Base-by-base conservation (phyloP, 2,888 invertebrate genomes). In the Conchocele bisecta region DNA sequence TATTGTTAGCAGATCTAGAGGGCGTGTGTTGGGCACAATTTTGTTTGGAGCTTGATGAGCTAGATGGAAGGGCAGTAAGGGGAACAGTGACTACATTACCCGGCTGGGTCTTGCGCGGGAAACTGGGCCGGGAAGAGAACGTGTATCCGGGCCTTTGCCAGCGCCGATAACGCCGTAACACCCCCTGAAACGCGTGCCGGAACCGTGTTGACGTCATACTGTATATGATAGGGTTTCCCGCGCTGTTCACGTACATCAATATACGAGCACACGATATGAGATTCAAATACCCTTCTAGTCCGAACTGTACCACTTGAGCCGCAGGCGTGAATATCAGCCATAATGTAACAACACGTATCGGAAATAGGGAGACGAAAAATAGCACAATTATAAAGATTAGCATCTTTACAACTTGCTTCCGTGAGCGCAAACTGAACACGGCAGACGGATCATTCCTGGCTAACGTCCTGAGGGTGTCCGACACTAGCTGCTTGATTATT, bases 191-290 rank as follows among this genome's bases (percentile, higher is more conserved):
- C 1, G 86, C 90, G 20, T 81, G 94, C 13, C 97, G 94, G 92
- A 97, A 97, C 89, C 97, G 97, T 1, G 96, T 95, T 67, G 96
- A 97, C 95, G 97, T 96, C 58, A 97, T 93, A 90, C 96, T 97
- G 92, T 97, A 97, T 56, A 97, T 92, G 86, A 97, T 96, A 15
- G 97, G 97, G 92, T 97, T 97, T 57, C 97, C 94, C 9, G 97
- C 97, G 50, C 97, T 97, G 91, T 97, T 97, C 58, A 97, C 93
- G 92, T 97, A 97, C 81, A 96, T 92, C 95, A 97, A 79, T 17
- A 84, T 74, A 80, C 97, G 94, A 88, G 95, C 95, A 91, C 97
- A 95, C 92, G 96, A 96, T 75, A 97, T 93, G 70, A 97, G 93
- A 90, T 95, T 95, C 92, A 95, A 96, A 91, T 96, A 97, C 64